Percentiles rank a stretch among this genome's conserved stretches.
Evolutionary conservation across 1,140 invertebrate genomes (phyloP).

Genomic region (Trachymyrmex septentrionalis): DNA sequence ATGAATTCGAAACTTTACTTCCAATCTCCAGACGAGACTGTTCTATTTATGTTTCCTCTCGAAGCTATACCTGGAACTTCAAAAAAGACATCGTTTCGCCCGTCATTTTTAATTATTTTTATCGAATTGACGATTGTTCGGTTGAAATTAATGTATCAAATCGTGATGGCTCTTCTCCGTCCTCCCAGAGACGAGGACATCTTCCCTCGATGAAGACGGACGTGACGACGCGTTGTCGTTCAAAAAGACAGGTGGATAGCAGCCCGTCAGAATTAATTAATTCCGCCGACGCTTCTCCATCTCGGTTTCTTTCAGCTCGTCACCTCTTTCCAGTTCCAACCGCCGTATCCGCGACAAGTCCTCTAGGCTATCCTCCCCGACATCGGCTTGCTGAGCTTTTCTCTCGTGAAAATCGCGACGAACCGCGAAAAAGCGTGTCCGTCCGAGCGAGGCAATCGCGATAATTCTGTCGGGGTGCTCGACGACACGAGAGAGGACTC

Average conservation of each 20-base stretch:
- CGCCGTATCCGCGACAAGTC: slow-evolving; percentile 33
- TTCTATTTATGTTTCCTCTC: not conserved
- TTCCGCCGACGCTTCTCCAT: slow-evolving; percentile 17
- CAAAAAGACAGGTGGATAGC: not conserved
- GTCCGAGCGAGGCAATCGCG: slow-evolving; percentile 51
- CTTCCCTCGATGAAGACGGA: slow-evolving; percentile 38
- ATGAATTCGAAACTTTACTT: not conserved
- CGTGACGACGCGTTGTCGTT: slow-evolving; percentile 23
- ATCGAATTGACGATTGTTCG: slow-evolving; percentile 21
- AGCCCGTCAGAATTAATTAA: slow-evolving; percentile 72
- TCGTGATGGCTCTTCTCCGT: not conserved
- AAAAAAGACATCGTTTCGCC: not conserved
- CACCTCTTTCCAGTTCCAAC: slow-evolving; percentile 18
- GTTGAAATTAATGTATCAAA: slow-evolving; percentile 13
- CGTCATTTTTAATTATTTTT: slow-evolving; percentile 39
- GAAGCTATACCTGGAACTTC: not conserved
- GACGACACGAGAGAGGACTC: slow-evolving; percentile 55
- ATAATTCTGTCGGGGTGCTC: slow-evolving; percentile 63
- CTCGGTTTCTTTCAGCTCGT: slow-evolving; percentile 52
- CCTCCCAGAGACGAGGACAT: not conserved
- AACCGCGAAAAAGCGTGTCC: slow-evolving; percentile 66
- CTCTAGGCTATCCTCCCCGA: slow-evolving; percentile 8
- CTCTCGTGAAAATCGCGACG: slow-evolving; percentile 36
- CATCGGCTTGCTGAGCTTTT: slow-evolving; percentile 21
- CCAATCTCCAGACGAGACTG: not conserved